Percentiles rank a stretch among this genome's conserved stretches.
These are phyloP conservation scores for Miltochrista miniata DNA, from an alignment of 2,888 invertebrate species.

Conservation along the genomic window DNA sequence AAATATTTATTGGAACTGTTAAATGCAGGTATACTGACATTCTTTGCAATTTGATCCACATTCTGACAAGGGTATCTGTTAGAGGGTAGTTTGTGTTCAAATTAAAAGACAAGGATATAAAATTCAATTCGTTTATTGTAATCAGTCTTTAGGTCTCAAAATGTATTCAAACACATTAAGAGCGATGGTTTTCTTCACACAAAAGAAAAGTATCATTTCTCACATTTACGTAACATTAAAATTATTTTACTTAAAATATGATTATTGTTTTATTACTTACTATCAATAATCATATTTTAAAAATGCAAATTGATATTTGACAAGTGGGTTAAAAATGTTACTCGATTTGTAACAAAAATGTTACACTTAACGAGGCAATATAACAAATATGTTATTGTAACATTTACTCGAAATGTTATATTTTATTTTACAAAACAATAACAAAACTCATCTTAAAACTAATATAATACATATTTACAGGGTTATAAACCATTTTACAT, in stretches of 20 bases:
- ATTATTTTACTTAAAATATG: not conserved
- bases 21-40: too few species aligned
- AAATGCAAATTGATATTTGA: too few species aligned
- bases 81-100: not conserved
- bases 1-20: too few species aligned
- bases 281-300: too few species aligned
- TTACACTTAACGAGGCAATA: not conserved
- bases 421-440: too few species aligned
- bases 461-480: conserved; percentile 22
- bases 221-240: not conserved
- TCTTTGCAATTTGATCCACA: too few species aligned
- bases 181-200: conserved; percentile 8
- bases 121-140: conserved; percentile 32
- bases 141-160: conserved; percentile 37
- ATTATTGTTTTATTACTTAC: too few species aligned
- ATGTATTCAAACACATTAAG: conserved; percentile 24
- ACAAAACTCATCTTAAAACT: conserved; percentile 19
- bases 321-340: not conserved
- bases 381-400: not conserved
- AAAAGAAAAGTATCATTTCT: conserved; percentile 10
- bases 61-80: not conserved
- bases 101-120: conserved; percentile 29
- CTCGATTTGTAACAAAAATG: not conserved
- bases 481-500: conserved; percentile 18
- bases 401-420: too few species aligned